A percentile compares a stretch with the other conserved stretches of the same genome.
Conservation (phyloP, 2,113 vertebrate species). For the Apodemus speciosus region DNA sequence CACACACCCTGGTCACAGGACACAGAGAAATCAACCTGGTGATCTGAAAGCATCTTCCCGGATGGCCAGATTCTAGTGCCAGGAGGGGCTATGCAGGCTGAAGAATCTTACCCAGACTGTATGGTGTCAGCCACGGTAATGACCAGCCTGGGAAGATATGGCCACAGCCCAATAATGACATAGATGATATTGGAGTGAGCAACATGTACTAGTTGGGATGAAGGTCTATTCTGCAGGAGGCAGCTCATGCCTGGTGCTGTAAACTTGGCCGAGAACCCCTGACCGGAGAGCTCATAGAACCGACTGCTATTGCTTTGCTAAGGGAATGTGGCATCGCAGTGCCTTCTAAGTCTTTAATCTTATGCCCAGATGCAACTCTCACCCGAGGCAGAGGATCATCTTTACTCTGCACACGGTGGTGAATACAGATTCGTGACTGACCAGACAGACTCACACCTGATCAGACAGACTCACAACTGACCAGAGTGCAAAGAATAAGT, state of each 20-base stretch:
- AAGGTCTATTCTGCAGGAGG: background rate
- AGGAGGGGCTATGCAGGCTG: too few relatives aligned
- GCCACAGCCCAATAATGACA: background rate
- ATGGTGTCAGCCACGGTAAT: too few relatives aligned
- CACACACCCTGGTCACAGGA: background rate
- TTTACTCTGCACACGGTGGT: background rate
- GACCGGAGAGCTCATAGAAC: too few relatives aligned
- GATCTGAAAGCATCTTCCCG: background rate
- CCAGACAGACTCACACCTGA: too few relatives aligned
- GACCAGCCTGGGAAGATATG: too few relatives aligned
- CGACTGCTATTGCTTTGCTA: background rate
- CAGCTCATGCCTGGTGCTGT: background rate
- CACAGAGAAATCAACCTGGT: background rate
- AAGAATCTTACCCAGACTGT: background rate
- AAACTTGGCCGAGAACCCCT: background rate
- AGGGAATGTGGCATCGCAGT: background rate
- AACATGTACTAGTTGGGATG: background rate
- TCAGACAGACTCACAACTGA: background rate
- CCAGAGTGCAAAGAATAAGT: background rate
- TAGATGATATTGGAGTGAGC: background rate
- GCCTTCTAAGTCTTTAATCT: background rate
- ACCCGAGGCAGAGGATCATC: background rate
- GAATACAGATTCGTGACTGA: background rate
- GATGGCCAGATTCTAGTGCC: background rate
- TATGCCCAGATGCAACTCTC: background rate